Evolutionary conservation across 2,113 vertebrate species (phyloP), one percentile per base, ranked within the genome.

Genomic region (Semnornis frantzii): DNA sequence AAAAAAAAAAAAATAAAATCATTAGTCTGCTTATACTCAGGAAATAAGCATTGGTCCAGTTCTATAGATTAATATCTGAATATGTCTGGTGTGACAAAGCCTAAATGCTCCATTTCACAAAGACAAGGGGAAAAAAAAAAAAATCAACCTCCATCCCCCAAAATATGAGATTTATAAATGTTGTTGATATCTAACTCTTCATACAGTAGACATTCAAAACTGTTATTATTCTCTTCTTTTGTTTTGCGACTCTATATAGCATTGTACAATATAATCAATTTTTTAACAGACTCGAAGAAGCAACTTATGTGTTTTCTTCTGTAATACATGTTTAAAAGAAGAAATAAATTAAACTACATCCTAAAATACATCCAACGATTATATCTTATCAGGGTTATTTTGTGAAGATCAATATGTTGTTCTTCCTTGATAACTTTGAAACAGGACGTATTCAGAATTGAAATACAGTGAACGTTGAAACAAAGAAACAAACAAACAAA

Each of bases 111-210:
- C 14, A 50, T 12, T 3, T 3, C 59, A 81, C 6, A 78, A 82
- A 65, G 5, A 13, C 8, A 27, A 52, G 3, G 10, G 30, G 58
- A 89, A 37, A 2, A 3, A 44, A n/a, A 27, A 3, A 1, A 30
- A 24, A 9, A 10, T 1, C 4, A 39, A 2, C 1, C 7, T 50
- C 1, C 16, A 46, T 14, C 3, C 3, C 19, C 3, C 3, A 62
- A 66, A 58, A 25, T 1, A 0, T 2, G 6, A 48, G n/a, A 59
- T 37, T 63, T 44, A 55, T 2, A 71, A 72, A 55, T 5, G 2
- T 55, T 76, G 4, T 27, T 78, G 17, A 31, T 33, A 15, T 24
- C 15, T 80, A 52, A 25, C 14, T 79, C 37, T 84, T 80, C 44
- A 58, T 64, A 15, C 5, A 33, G 37, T 58, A 59, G 12, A 28